These are phyloP conservation scores for Meloidogyne chitwoodi DNA, from an alignment of 1,140 invertebrate genomes.

Conservation along the genomic window DNA sequence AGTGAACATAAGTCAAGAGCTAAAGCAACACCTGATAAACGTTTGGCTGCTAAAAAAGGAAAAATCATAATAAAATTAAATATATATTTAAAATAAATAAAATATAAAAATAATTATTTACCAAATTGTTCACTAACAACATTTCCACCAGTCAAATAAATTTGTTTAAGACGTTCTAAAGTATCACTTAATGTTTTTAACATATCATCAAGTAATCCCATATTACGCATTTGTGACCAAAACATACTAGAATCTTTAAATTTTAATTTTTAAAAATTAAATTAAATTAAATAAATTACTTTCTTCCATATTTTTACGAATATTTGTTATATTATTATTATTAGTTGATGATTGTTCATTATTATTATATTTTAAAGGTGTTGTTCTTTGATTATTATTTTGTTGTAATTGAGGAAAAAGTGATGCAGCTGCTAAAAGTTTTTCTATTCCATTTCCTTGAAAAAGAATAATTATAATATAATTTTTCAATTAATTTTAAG, in stretches of 20 bases:
- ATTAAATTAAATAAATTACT: not conserved
- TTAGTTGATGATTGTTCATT: too few relatives aligned
- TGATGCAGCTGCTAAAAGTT: constrained; percentile 5
- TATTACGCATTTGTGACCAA: constrained; percentile 40
- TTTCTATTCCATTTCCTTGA: constrained; percentile 7
- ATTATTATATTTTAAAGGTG: constrained; percentile 1
- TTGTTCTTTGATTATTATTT: constrained; percentile 5
- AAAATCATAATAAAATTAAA: not conserved
- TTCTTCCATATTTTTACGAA: constrained; percentile 23
- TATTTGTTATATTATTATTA: not conserved
- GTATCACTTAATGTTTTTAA: constrained; percentile 29
- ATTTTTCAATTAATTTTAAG: too few relatives aligned
- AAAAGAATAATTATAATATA: too few relatives aligned
- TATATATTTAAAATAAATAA: not conserved
- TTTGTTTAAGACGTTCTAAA: constrained; percentile 31
- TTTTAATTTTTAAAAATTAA: not conserved
- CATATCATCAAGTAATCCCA: constrained; percentile 46
- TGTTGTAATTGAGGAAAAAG: constrained; percentile 17
- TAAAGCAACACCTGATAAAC: constrained; percentile 38
- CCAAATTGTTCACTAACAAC: constrained; percentile 41
- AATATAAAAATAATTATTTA: constrained; percentile 17
- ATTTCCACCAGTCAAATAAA: constrained; percentile 35
- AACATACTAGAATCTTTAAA: constrained; percentile 37
- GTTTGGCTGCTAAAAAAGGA: constrained; percentile 38
- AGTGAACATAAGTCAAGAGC: constrained; percentile 35